Percentiles rank a stretch among this genome's conserved stretches.
Evolutionary conservation across 2,888 invertebrate genomes (phyloP).

Genomic region (Nineta flava): DNA sequence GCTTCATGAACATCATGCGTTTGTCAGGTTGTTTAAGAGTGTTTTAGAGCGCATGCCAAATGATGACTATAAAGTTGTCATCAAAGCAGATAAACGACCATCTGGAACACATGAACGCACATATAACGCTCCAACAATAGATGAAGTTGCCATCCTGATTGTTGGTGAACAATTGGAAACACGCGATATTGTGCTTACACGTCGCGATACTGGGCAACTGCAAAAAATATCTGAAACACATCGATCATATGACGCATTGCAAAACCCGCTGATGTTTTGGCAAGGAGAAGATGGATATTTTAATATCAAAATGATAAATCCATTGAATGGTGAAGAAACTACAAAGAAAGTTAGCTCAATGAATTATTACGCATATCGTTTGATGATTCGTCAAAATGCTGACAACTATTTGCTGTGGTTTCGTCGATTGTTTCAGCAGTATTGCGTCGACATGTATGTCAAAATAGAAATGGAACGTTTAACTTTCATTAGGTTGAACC

Average conservation of each 20-base stretch:
- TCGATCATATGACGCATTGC: conserved; percentile 16
- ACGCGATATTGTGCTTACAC: conserved; percentile 19
- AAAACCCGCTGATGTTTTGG: conserved; percentile 19
- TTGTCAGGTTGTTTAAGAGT: conserved; percentile 18
- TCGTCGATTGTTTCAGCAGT: conserved; percentile 21
- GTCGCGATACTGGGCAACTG: conserved; percentile 12
- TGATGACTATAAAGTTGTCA: conserved; percentile 18
- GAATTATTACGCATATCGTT: no score
- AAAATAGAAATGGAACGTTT: conserved; percentile 24
- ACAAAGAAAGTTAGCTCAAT: no score
- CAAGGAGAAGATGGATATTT: conserved; percentile 14
- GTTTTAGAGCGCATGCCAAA: conserved; percentile 15
- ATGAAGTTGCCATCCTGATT: conserved; percentile 23
- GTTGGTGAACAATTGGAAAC: conserved; percentile 21
- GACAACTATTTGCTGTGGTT: conserved; percentile 17
- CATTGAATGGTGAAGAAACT: neutral
- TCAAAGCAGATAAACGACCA: conserved; percentile 21
- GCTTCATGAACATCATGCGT: no score
- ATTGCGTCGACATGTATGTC: conserved; percentile 23
- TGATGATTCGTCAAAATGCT: conserved; percentile 17
- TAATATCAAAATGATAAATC: conserved; percentile 9
- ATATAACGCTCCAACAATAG: conserved; percentile 22
- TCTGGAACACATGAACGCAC: conserved; percentile 17
- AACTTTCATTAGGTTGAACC: conserved; percentile 18
- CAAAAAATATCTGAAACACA: conserved; percentile 13